A percentile compares a stretch with the other conserved stretches of the same genome.
phyloP scores from a whole-genome alignment of 2,113 vertebrate genomes.

The Vombatus ursinus region DNA sequence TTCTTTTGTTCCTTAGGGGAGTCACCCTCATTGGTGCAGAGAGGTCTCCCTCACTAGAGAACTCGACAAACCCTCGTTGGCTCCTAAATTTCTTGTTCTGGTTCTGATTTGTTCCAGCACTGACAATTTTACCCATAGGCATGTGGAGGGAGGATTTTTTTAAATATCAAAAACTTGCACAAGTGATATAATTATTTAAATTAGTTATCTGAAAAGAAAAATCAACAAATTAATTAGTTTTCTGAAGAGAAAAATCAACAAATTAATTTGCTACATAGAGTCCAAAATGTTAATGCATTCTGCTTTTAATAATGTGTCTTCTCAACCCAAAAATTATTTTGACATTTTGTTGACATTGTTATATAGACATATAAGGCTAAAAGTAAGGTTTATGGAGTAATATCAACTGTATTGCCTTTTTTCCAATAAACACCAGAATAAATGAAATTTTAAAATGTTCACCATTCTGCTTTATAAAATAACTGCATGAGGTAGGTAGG shows the following conservation, averaged over 20 bases:
- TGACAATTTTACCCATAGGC: conserved; percentile 2
- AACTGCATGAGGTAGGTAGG: background rate
- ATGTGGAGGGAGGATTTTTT: background rate
- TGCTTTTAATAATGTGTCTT: background rate
- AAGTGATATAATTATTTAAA: background rate
- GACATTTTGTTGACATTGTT: background rate
- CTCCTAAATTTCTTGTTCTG: background rate
- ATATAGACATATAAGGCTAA: background rate
- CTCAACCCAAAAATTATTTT: background rate
- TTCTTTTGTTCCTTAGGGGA: background rate
- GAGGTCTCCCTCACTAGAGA: background rate
- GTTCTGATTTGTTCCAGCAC: background rate
- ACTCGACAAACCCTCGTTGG: background rate
- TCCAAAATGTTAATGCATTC: background rate
- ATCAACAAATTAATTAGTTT: background rate
- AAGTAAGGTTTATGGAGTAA: background rate
- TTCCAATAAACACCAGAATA: background rate
- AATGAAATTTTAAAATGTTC: background rate
- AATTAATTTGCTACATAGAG: background rate
- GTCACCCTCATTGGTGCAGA: background rate
- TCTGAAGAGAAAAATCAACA: background rate
- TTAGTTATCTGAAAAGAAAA: background rate
- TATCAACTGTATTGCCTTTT: background rate
- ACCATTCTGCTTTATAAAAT: background rate
- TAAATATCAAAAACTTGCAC: background rate